These are phyloP conservation scores for Lycopodina hypogea DNA, from an alignment of 37 sponge, comb jelly and placozoan species.

Conservation along the genomic window DNA sequence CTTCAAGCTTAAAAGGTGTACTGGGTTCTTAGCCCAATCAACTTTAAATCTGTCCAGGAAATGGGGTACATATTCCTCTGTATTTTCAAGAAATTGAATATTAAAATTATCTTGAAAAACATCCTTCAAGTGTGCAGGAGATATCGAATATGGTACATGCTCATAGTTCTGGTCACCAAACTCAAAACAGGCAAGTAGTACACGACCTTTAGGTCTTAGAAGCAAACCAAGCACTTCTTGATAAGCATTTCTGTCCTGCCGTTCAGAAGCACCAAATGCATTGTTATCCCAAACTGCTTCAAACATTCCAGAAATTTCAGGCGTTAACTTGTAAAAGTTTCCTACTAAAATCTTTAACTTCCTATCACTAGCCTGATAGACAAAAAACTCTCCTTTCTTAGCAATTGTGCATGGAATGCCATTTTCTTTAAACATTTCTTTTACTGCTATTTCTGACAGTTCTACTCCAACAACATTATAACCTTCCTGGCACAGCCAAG, in stretches of 20 bases:
- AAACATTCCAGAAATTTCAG: slow-evolving; percentile 41
- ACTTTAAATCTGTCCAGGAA: slow-evolving; percentile 21
- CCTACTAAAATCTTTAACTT: slow-evolving; percentile 34
- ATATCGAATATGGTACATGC: slow-evolving; percentile 31
- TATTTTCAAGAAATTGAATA: slow-evolving; percentile 24
- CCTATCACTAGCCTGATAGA: slow-evolving; percentile 41
- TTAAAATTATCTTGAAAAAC: slow-evolving; percentile 21
- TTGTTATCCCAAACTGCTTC: slow-evolving; percentile 69
- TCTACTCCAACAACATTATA: slow-evolving; percentile 61
- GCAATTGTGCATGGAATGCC: slow-evolving; percentile 21
- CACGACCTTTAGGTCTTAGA: slow-evolving; percentile 15
- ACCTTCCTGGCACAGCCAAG: slow-evolving; percentile 52
- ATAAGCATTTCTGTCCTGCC: slow-evolving; percentile 37
- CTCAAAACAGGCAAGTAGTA: slow-evolving; percentile 47
- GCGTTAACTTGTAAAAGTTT: slow-evolving; percentile 34
- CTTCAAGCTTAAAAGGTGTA: slow-evolving; percentile 13
- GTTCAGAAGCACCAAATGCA: slow-evolving; percentile 49
- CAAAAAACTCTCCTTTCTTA: slow-evolving; percentile 8
- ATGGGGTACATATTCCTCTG: background rate
- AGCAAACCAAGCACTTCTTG: slow-evolving; percentile 3
- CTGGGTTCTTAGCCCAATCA: slow-evolving; percentile 3
- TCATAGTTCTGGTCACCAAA: slow-evolving; percentile 25
- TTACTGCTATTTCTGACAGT: slow-evolving; percentile 39
- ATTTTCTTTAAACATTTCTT: slow-evolving; percentile 45
- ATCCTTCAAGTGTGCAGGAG: slow-evolving; percentile 4